Base-by-base conservation (phyloP, 2,113 vertebrate species). In the Sula dactylatra region DNA sequence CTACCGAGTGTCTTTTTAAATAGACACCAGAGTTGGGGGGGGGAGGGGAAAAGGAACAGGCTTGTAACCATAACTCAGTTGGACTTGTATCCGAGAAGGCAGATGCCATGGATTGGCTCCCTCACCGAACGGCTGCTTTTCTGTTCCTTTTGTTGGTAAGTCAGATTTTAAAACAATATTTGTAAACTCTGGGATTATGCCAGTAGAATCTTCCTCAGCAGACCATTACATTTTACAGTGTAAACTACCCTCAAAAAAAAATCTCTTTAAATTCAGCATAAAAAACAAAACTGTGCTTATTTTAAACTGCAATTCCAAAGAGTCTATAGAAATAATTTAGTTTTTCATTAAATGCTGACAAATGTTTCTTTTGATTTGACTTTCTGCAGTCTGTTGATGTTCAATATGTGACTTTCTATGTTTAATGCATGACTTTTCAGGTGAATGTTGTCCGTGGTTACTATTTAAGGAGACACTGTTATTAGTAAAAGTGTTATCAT, bases 31-130 rank as follows among this genome's bases (percentile, higher is more conserved):
- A 83, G 40, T 7, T 72, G 78, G 94, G 94, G 93, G 83, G 95
- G 95, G 94, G 96, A 49, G 86, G 80, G 96, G 90, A 82, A 88
- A 87, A 89, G 70, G 82, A 97, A 86, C 49, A 58, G 69, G 31
- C 95, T 90, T 90, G 91, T 45, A 94, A 94, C 80, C 89, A 47
- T 61, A 94, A 96, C 93, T 97, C 90, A 29, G 45, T 90, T 85
- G 96, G 93, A 86, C 94, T 95, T 62, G 92, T 87, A 86, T 79
- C 81, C 73, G 52, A 96, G 69, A 93, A 94, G 93, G 76, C 84
- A 55, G 58, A 97, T 97, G 96, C 94, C 96, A 98, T 98, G 98
- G 98, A 98, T 67, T 98, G 98, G 98, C 96, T 98, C 58, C 92
- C 97, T 96, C 94, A 95, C 96, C 97, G 95, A 96, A 98, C 91